Base-by-base conservation (phyloP, 2,797 vertebrate genomes). In the Lagodon rhomboides region DNA sequence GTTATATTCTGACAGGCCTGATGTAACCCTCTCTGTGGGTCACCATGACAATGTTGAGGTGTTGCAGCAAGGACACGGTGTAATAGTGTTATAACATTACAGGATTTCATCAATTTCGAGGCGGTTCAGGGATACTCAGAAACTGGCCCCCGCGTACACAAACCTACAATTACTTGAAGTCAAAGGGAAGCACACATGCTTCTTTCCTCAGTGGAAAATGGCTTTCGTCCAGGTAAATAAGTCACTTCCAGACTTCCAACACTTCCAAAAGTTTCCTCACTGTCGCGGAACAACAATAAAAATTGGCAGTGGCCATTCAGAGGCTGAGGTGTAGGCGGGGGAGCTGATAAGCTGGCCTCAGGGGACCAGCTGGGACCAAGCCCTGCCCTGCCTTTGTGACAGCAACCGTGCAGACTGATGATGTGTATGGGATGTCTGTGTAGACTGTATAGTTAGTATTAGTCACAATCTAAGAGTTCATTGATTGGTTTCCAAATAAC, bases 191-290 rank as follows among this genome's bases (percentile, higher is more conserved):
- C 69, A 71, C 83, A 88, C 62, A 72, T 89, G 89, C 69, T 89
- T 89, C 89, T 87, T 73, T 85, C 82, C 51, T 91, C 68, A 72
- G 53, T 77, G 86, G 81, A 90, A 90, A 75, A 74, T 87, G 87
- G 82, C 83, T 17, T 69, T 65, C 59, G 61, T 84, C 87, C 84
- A 87, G 77, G 77, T 87, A 82, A 90, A 89, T 85, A 85, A 79
- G 81, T 83, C 73, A 77, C 69, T 78, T 92, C 83, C 85, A 90
- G 70, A 73, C 79, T 79, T 85, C 72, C 51, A 82, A 79, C 61
- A 77, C 72, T 63, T 84, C 60, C 55, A 77, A 54, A 56, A 22
- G 30, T 66, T 90, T 79, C 58, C 77, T 68, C 15, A 4, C 61
- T 68, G 46, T 13, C 62, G 76, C 2, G 12, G 23, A 38, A 68